A percentile compares a stretch with the other conserved stretches of the same genome.
These are phyloP conservation scores for Dromius quadrimaculatus DNA, from an alignment of 2,888 invertebrate species.

Conservation along the genomic window DNA sequence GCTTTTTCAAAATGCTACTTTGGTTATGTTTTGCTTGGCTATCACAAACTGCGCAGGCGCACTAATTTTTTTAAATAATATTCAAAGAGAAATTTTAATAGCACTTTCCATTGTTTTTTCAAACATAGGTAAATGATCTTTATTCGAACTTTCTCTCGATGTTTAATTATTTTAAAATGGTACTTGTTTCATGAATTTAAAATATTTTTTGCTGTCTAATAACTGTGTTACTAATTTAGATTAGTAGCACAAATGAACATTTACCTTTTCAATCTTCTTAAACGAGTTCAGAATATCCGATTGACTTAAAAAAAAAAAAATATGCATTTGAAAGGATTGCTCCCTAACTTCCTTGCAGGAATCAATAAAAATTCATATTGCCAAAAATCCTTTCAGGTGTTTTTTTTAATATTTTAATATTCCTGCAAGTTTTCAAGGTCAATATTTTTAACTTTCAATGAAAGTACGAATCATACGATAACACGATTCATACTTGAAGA, in stretches of 20 bases:
- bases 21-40: too few species aligned
- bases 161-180: slow-evolving; percentile 11
- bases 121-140: slow-evolving; percentile 1
- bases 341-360: too few species aligned
- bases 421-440: too few species aligned
- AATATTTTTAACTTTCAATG: slow-evolving; percentile 12
- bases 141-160: not conserved
- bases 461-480: not conserved
- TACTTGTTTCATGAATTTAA: slow-evolving; percentile 3
- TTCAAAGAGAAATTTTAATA: slow-evolving; percentile 15
- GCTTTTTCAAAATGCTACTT: not conserved
- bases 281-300: too few species aligned
- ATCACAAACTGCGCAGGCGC: not conserved
- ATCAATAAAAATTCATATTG: too few species aligned
- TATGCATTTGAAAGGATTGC: too few species aligned
- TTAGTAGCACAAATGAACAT: slow-evolving; percentile 9
- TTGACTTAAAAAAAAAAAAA: too few species aligned
- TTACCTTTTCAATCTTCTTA: too few species aligned
- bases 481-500: not conserved
- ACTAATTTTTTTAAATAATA: not conserved
- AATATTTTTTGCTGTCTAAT: not conserved
- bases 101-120: slow-evolving; percentile 24
- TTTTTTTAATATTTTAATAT: too few species aligned
- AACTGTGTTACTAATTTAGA: slow-evolving; percentile 20
- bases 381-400: too few species aligned